Evolutionary conservation across 1,140 invertebrate genomes (phyloP), one percentile per base, ranked within the genome.

Genomic region (Tetragnatha versicolor): DNA sequence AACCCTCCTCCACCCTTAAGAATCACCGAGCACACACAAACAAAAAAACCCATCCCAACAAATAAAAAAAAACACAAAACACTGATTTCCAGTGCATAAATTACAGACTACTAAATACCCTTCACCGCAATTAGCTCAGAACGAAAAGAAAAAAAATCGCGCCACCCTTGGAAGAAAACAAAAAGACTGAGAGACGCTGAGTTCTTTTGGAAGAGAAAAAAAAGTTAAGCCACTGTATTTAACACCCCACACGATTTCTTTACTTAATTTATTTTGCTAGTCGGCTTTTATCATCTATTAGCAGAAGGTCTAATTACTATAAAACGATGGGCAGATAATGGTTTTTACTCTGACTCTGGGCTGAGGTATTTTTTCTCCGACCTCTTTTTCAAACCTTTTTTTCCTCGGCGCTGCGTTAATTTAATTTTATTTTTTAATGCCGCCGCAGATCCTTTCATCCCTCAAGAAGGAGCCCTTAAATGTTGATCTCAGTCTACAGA

Each of bases 21-120:
- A 39, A 35, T n/a, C n/a, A n/a, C n/a, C n/a, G 20, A 31, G 25
- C n/a, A 12, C 10, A 63, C 25, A n/a, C 3, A 29, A 6, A 10
- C 31, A 70, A 37, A 35, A 55, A 5, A 37, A 2, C n/a, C n/a
- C n/a, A 22, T 39, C 20, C 10, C 2, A 60, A 60, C 7, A n/a
- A 14, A 4, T 0, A 39, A 45, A 60, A 60, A 75, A 63, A 75
- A 49, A 49, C 22, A 39, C 10, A 12, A 75, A 75, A 75, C 72
- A 75, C 72, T 75, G 72, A 75, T 75, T 75, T 75, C 72, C 45
- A 75, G 72, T 58, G 72, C 72, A 75, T 75, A 75, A 75, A 75
- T 75, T 75, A 75, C 39, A 39, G 72, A 63, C 72, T 75, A 63
- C 72, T 75, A 75, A 75, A 75, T 75, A 75, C 72, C 51, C 39